Conservation (phyloP, 2,797 vertebrate genomes). For the Cephalopachus bancanus region DNA sequence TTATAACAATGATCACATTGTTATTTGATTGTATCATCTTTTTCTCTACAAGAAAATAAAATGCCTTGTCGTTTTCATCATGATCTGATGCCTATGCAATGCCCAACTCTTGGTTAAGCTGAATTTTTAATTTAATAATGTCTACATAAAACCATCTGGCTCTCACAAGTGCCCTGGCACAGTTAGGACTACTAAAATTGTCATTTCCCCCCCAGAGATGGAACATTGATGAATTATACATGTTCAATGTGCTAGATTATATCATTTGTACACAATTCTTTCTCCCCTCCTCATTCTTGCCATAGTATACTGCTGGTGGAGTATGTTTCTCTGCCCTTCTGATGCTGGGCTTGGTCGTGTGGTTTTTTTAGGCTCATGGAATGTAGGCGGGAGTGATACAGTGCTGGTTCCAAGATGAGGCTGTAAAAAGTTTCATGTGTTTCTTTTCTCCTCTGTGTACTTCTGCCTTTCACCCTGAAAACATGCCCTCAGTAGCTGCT, state of each 20-base stretch:
- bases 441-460: background rate
- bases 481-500: background rate
- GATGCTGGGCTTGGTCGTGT: background rate
- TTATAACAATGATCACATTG: background rate
- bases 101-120: background rate
- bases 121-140: conserved; percentile 10
- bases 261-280: background rate
- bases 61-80: background rate
- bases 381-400: background rate
- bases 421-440: background rate
- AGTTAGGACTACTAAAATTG: background rate
- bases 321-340: background rate
- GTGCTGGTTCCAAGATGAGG: background rate
- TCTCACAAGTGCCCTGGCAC: background rate
- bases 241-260: background rate
- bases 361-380: background rate
- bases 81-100: background rate
- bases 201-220: background rate
- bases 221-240: conserved; percentile 7
- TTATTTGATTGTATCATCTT: conserved; percentile 43
- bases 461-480: background rate
- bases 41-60: conserved; percentile 32
- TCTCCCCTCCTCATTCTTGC: background rate
- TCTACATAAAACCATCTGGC: background rate
- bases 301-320: background rate